Conservation (phyloP, 1,140 invertebrate genomes). For the Lordiphosa collinella region DNA sequence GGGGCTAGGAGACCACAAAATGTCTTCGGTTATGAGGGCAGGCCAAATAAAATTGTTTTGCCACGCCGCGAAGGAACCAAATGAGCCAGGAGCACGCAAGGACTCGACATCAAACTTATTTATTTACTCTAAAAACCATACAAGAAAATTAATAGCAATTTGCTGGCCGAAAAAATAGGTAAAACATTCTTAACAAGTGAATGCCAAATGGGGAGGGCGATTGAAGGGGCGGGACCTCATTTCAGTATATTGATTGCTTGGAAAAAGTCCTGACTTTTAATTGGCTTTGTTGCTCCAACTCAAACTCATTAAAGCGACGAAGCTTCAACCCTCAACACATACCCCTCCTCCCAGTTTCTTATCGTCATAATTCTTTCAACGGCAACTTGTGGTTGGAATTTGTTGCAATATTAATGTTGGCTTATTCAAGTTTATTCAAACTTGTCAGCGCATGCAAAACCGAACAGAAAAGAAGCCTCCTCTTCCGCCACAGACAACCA, state of each 20-base stretch:
- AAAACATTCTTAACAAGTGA: slow-evolving; percentile 48
- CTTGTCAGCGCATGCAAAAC: slow-evolving; percentile 69
- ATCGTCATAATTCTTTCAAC: too few relatives aligned
- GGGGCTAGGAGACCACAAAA: slow-evolving; percentile 45
- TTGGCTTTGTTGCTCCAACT: slow-evolving; percentile 31
- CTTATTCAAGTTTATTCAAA: slow-evolving; percentile 74
- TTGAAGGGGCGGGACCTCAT: slow-evolving; percentile 9
- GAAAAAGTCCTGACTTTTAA: slow-evolving; percentile 13
- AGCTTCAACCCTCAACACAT: not conserved
- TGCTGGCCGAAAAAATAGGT: slow-evolving; percentile 49
- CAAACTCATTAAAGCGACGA: slow-evolving; percentile 37
- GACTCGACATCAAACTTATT: slow-evolving; percentile 71
- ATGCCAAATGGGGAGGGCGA: slow-evolving; percentile 11
- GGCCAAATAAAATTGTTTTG: slow-evolving; percentile 70
- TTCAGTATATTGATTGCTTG: slow-evolving; percentile 48
- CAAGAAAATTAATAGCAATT: slow-evolving; percentile 77
- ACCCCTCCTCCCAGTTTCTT: not conserved
- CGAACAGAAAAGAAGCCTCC: slow-evolving; percentile 21
- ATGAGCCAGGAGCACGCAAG: slow-evolving; percentile 65
- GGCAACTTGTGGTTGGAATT: not conserved
- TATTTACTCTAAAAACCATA: slow-evolving; percentile 78
- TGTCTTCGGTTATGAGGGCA: slow-evolving; percentile 56
- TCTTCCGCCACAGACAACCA: slow-evolving; percentile 6
- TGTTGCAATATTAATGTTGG: slow-evolving; percentile 64
- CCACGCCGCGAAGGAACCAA: slow-evolving; percentile 67